A percentile compares a stretch with the other conserved stretches of the same genome.
phyloP scores from a whole-genome alignment of 2,113 vertebrate species.

The Clarias macrocephalus region DNA sequence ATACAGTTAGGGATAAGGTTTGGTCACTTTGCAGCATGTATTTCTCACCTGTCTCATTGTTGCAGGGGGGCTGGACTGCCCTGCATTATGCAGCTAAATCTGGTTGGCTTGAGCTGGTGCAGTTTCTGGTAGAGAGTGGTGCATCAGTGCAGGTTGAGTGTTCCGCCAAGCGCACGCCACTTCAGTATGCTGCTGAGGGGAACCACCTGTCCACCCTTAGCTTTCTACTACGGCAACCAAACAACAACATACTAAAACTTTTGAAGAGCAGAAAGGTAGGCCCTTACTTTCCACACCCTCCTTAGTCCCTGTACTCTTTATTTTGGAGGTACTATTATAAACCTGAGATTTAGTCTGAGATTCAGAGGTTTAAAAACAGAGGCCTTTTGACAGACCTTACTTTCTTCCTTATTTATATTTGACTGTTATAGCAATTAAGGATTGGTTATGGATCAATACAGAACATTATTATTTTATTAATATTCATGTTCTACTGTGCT shows the following conservation, averaged over 20 bases:
- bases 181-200: slow-evolving; percentile 63
- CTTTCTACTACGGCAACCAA: slow-evolving; percentile 56
- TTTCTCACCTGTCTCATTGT: neutral
- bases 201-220: slow-evolving; percentile 64
- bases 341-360: neutral
- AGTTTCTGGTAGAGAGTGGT: slow-evolving; percentile 64
- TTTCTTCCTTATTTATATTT: too few relatives aligned
- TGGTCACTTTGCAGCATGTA: neutral
- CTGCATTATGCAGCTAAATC: slow-evolving; percentile 64
- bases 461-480: neutral
- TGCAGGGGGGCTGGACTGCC: slow-evolving; percentile 59
- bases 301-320: neutral
- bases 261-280: slow-evolving; percentile 64
- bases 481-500: neutral
- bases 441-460: neutral
- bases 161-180: slow-evolving; percentile 50
- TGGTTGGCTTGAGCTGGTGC: slow-evolving; percentile 59
- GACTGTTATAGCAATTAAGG: neutral
- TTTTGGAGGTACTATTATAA: neutral
- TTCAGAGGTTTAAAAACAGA: too few relatives aligned
- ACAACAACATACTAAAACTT: slow-evolving; percentile 59
- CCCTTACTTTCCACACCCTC: neutral
- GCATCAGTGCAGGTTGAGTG: slow-evolving; percentile 56
- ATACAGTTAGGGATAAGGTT: neutral
- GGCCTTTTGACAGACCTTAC: too few relatives aligned